Percentiles rank a stretch among this genome's conserved stretches.
Conservation (phyloP, 2,888 invertebrate genomes). For the Gryllus longicercus region DNA sequence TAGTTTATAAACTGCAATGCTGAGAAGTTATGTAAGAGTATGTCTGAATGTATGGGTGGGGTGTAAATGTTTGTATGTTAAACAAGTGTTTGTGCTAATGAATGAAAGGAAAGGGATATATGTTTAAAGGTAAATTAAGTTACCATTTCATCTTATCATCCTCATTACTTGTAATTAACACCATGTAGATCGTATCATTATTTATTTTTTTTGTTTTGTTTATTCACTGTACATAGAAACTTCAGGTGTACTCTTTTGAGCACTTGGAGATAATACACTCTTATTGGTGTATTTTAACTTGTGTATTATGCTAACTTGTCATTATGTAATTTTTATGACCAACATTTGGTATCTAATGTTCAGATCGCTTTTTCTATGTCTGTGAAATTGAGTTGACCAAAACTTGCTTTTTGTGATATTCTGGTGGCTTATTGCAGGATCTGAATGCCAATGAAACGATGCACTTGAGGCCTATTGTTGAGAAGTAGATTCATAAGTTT, state of each 20-base stretch:
- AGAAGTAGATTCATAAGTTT: not conserved
- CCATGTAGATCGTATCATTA: not conserved
- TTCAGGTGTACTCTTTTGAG: too few species aligned
- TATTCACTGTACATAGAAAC: not conserved
- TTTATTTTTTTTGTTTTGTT: not conserved
- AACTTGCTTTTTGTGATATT: conserved; percentile 5
- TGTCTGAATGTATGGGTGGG: not conserved
- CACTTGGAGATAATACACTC: not conserved
- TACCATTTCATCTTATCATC: not conserved
- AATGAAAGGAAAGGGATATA: not conserved
- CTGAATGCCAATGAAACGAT: conserved; percentile 5
- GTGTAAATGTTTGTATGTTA: not conserved
- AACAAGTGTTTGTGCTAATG: not conserved
- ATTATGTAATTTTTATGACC: not conserved
- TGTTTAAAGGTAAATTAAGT: not conserved
- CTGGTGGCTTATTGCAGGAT: not conserved
- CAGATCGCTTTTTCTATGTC: not conserved
- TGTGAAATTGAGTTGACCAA: not conserved
- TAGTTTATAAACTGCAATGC: not conserved
- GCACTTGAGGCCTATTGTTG: not conserved
- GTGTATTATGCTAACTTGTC: not conserved
- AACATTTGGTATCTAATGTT: not conserved
- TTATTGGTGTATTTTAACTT: not conserved
- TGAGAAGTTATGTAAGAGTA: not conserved
- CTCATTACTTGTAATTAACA: not conserved